phyloP scores from a whole-genome alignment of 2,113 vertebrate genomes.

The Megaceryle torquata region DNA sequence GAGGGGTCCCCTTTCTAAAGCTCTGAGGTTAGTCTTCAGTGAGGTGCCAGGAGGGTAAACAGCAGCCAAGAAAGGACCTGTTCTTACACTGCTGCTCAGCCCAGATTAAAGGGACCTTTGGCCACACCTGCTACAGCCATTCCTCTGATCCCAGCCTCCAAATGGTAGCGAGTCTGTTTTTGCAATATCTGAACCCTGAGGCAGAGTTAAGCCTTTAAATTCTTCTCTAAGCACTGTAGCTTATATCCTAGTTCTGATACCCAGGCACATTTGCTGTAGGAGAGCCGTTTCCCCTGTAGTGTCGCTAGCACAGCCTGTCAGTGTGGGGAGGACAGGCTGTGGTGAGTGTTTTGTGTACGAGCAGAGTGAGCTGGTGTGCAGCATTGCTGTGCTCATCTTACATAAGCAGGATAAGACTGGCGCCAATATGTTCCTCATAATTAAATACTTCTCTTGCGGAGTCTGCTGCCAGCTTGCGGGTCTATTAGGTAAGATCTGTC shows the following conservation, averaged over 20 bases:
- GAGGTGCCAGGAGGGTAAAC: not conserved
- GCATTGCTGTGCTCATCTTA: not conserved
- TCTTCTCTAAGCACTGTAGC: not conserved
- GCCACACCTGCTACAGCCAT: not conserved
- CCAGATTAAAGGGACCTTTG: not conserved
- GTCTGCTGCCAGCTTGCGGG: not conserved
- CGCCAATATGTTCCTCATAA: not conserved
- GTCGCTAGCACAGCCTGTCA: too few species aligned
- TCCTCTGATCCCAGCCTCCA: not conserved
- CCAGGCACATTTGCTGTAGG: accelerated
- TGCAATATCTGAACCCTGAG: not conserved
- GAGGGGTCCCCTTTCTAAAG: not conserved
- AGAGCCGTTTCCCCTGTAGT: not conserved
- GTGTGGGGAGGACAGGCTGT: not conserved
- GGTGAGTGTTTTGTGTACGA: not conserved
- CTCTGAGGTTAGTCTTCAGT: not conserved
- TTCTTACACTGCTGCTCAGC: not conserved
- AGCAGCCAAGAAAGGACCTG: not conserved
- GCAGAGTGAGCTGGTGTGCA: not conserved
- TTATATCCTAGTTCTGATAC: not conserved
- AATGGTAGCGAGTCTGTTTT: not conserved
- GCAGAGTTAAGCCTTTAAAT: not conserved
- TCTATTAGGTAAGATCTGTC: not conserved
- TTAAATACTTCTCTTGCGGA: not conserved
- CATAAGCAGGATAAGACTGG: not conserved